Base-by-base conservation (phyloP, 2,113 vertebrate species). In the Gadus macrocephalus region DNA sequence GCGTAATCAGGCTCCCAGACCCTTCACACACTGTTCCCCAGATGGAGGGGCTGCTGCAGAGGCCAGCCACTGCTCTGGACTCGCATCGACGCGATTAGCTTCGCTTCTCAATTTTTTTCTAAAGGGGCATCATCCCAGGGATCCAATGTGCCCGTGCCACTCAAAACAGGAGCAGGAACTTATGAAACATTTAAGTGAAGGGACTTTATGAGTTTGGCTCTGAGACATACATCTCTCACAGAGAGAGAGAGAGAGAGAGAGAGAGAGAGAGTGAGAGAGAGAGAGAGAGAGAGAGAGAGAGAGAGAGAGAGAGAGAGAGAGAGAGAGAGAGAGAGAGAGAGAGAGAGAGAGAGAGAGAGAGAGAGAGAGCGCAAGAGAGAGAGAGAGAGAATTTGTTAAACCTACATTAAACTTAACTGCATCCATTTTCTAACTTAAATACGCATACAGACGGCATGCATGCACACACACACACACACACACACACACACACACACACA, bases 131-230 rank as follows among this genome's bases (percentile, higher is more conserved):
- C 62, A 71, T 31, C 31, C 31, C 60, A 75, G 20, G 71, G 53
- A 68, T 53, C 27, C 58, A 76, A 61, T 5, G 16, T 15, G 56
- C 4, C 31, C 31, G 31, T 31, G 73, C 53, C 19, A 70, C 73
- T 55, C 65, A 53, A 53, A 73, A 69, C 65, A 58, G 74, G 78
- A 77, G 63, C 65, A 69, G 9, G 14, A 75, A 71, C 60, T 73
- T 69, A 49, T 73, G 56, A 75, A 81, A 82, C 76, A 81, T 73
- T 67, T n/a, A 83, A 62, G 61, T 62, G 35, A 20, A 9, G 38
- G 12, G 70, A 64, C 56, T 49, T 72, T 71, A 69, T 64, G 22
- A 71, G 20, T 79, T 82, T 76, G 20, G 3, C 71, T 79, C 53
- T 55, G 35, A 75, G 68, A 64, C 55, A 80, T n/a, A n/a, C n/a